Evolutionary conservation across 2,888 invertebrate genomes (phyloP).

Genomic region (Cheilosia variabilis): DNA sequence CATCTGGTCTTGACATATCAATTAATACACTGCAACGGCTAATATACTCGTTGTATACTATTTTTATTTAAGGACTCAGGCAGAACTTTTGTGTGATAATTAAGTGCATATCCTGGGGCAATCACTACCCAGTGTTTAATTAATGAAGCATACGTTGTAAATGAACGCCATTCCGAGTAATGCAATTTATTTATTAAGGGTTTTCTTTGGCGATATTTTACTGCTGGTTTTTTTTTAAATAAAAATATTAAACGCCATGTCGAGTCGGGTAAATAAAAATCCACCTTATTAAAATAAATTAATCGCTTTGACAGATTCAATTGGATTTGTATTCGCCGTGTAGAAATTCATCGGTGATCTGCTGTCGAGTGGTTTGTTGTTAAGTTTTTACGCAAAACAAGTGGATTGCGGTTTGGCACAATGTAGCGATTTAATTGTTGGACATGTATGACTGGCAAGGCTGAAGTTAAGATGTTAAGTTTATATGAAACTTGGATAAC

Average conservation of each 20-base stretch:
- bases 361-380: neutral
- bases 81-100: slow-evolving; percentile 38
- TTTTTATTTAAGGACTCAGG: slow-evolving; percentile 55
- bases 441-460: neutral
- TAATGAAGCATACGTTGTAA: slow-evolving; percentile 70
- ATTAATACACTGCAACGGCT: slow-evolving; percentile 54
- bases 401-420: neutral
- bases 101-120: slow-evolving; percentile 41
- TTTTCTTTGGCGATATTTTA: neutral
- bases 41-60: slow-evolving; percentile 44
- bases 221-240: neutral
- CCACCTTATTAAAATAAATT: neutral
- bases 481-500: too few species aligned
- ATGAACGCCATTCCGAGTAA: slow-evolving; percentile 33
- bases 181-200: slow-evolving; percentile 9
- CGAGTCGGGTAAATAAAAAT: slow-evolving; percentile 3
- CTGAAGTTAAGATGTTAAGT: neutral
- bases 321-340: neutral
- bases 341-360: neutral
- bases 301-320: slow-evolving; percentile 14
- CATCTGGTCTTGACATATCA: slow-evolving; percentile 55
- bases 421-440: neutral
- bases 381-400: neutral
- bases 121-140: slow-evolving; percentile 31
- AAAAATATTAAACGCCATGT: slow-evolving; percentile 4